These are phyloP conservation scores for Lindbergichthys nudifrons DNA, from an alignment of 2,797 vertebrate species.

Conservation along the genomic window DNA sequence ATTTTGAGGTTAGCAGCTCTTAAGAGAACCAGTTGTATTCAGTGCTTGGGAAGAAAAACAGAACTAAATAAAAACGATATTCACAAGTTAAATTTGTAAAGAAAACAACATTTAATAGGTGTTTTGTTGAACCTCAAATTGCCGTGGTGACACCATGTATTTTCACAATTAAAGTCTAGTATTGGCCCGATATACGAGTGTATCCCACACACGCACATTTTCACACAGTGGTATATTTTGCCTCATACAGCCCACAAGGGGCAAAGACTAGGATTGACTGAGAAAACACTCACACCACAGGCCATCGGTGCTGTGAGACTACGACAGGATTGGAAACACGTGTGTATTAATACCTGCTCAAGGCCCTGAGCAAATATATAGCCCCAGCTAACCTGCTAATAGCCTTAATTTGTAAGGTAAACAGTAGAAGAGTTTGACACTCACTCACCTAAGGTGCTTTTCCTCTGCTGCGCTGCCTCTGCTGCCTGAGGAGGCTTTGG, in stretches of 20 bases:
- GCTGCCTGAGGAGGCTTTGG: slow-evolving; percentile 52
- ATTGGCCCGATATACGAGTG: background rate
- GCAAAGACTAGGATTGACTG: slow-evolving; percentile 38
- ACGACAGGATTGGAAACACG: slow-evolving; percentile 73
- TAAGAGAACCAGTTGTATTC: slow-evolving; percentile 1
- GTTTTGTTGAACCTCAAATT: background rate
- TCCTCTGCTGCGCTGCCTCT: slow-evolving; percentile 64
- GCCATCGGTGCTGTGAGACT: slow-evolving; percentile 50
- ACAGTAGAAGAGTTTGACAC: slow-evolving; percentile 76
- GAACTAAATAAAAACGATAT: background rate
- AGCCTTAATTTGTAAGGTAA: slow-evolving; percentile 81
- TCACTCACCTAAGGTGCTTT: slow-evolving; percentile 75
- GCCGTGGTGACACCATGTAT: background rate
- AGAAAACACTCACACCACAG: slow-evolving; percentile 53
- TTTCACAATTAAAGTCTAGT: slow-evolving; percentile 43
- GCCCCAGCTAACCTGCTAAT: slow-evolving; percentile 77
- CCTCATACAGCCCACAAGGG: slow-evolving; percentile 46
- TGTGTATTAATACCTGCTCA: slow-evolving; percentile 75
- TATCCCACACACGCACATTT: slow-evolving; percentile 19
- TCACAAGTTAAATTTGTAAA: background rate
- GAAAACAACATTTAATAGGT: background rate
- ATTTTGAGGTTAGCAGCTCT: slow-evolving; percentile 15
- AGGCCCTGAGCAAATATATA: slow-evolving; percentile 54
- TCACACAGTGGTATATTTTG: slow-evolving; percentile 30
- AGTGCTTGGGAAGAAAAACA: background rate